Conservation (phyloP, 2,797 vertebrate species). For the Sarcoramphus papa region DNA sequence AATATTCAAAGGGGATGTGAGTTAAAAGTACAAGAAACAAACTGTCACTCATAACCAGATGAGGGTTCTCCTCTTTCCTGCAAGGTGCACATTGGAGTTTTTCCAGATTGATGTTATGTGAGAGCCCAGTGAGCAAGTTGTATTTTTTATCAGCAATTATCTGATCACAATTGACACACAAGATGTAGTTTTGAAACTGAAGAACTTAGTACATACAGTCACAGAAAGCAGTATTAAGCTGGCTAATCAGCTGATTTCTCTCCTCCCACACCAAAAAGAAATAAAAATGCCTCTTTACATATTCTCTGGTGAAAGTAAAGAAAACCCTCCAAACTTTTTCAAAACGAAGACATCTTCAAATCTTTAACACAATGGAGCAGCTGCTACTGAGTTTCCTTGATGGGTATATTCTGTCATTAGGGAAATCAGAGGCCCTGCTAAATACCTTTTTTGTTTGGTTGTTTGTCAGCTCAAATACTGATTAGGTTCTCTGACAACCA, state of each 20-base stretch:
- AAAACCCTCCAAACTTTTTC: slow-evolving; percentile 37
- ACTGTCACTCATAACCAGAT: neutral
- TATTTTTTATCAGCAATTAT: neutral
- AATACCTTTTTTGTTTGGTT: slow-evolving; percentile 56
- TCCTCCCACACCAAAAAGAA: neutral
- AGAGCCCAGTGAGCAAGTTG: neutral
- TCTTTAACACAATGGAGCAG: slow-evolving; percentile 49
- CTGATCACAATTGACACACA: neutral
- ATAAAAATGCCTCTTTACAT: slow-evolving; percentile 17
- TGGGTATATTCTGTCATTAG: slow-evolving; percentile 62
- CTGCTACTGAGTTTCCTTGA: slow-evolving; percentile 55
- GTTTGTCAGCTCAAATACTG: slow-evolving; percentile 54
- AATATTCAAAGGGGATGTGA: neutral
- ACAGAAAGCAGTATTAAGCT: slow-evolving; percentile 24
- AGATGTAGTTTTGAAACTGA: neutral
- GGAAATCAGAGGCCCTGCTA: slow-evolving; percentile 66
- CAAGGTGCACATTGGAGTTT: neutral
- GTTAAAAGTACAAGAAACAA: neutral
- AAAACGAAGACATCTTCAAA: slow-evolving; percentile 54
- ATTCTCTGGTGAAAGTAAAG: slow-evolving; percentile 42
- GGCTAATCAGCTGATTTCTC: neutral
- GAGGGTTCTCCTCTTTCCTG: neutral
- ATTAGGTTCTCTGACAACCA: slow-evolving; percentile 58
- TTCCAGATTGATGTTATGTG: neutral
- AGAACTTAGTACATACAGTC: neutral